Conservation (phyloP, 2,113 vertebrate species). For the Silurus meridionalis region DNA sequence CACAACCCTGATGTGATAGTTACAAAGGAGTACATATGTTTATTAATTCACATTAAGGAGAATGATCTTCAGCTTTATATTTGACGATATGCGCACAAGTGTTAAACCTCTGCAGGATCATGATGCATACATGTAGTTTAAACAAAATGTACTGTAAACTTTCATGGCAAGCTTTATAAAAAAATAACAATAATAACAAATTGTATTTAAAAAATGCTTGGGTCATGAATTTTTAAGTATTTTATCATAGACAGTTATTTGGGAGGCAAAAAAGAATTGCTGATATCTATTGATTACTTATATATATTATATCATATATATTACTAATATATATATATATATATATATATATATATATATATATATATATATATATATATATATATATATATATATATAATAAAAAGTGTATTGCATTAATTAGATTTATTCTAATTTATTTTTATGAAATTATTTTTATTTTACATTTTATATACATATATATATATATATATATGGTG, state of each 20-base stretch:
- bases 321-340: no score
- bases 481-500: no score
- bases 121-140: neutral
- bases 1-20: neutral
- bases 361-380: no score
- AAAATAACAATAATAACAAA: neutral
- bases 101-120: conserved; percentile 1
- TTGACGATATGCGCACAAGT: neutral
- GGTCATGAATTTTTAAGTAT: neutral
- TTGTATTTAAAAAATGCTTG: neutral
- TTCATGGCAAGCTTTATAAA: neutral
- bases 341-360: no score
- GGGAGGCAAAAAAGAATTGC: neutral
- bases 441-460: no score
- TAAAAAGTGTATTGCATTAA: no score
- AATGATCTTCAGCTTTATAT: neutral
- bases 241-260: neutral
- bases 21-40: neutral
- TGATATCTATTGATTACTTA: neutral
- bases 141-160: neutral
- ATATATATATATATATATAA: no score
- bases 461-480: no score
- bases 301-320: no score
- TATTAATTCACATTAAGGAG: neutral
- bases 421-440: no score